Evolutionary conservation across 1,140 invertebrate genomes (phyloP), one percentile per base, ranked within the genome.

Genomic region (Diprion similis): DNA sequence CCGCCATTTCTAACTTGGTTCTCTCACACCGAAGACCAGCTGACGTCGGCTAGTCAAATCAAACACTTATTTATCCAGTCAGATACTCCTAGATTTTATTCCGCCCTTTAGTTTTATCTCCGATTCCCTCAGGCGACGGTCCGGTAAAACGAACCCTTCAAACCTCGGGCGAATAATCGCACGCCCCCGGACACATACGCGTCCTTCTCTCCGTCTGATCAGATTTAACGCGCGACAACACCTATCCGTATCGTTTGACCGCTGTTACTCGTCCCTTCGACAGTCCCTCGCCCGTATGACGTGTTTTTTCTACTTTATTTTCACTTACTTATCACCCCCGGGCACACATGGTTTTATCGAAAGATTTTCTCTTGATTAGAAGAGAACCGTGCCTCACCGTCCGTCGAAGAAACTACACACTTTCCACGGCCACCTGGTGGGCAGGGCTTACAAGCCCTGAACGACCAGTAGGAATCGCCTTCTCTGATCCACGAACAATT

Each of bases 1-100:
- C 92, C 93, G 95, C 95, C 95, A 97, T 97, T 94, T 95, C 91
- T 91, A 89, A 84, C 84, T 87, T 80, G 77, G 79, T 80, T 77
- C 81, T 76, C 81, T 77, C 81, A 81, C 79, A 78, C 76, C 79
- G 79, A 82, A 81, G 80, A 84, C 85, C 79, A 83, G 81, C 82
- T 83, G 81, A 83, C 81, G 76, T 78, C 45, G 71, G 67, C 51
- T 59, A 59, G 51, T 59, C 51, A 59, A 59, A 59, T 59, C 11
- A 59, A 59, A 59, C 51, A 59, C 51, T 59, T 59, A 59, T 15
- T 59, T 59, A 59, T 59, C 24, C 8, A 59, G 24, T 37, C 24
- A 37, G 24, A 37, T 37, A 37, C 24, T 37, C 24, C 2, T 1
- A 6, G 24, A 37, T 37, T 1, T 37, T 37, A 6, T 3, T 37